Percentiles rank a stretch among this genome's conserved stretches.
These are phyloP conservation scores for Orthonychiurus folsomi DNA, from an alignment of 2,888 invertebrate genomes.

Conservation along the genomic window DNA sequence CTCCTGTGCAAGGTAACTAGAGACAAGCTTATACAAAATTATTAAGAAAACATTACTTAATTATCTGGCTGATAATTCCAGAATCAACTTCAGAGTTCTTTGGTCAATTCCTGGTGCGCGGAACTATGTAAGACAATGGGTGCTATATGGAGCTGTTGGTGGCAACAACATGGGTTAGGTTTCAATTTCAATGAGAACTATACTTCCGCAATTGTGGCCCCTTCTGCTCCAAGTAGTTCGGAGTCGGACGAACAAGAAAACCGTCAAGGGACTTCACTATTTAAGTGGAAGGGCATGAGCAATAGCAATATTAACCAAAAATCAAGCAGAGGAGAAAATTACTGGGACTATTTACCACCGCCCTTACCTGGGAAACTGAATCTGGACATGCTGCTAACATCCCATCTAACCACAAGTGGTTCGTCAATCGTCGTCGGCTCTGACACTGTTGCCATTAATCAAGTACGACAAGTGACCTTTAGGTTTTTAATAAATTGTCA, in stretches of 20 bases:
- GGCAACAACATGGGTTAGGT: conserved; percentile 11
- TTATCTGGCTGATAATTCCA: conserved; percentile 14
- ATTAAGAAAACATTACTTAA: not conserved
- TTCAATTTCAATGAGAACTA: not conserved
- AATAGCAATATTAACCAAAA: too few species aligned
- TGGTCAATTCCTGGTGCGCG: conserved; percentile 40
- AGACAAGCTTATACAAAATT: not conserved
- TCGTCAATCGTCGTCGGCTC: conserved; percentile 36
- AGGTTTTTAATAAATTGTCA: not conserved
- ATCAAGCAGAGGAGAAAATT: not conserved
- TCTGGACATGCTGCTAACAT: conserved; percentile 30
- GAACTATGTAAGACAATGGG: conserved; percentile 39
- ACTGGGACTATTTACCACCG: conserved; percentile 32
- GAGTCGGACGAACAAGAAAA: not conserved
- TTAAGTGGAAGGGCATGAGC: not conserved
- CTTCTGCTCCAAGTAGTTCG: not conserved
- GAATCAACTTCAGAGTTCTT: conserved; percentile 37
- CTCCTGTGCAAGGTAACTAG: conserved; percentile 33
- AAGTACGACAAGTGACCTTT: conserved; percentile 20
- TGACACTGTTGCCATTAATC: conserved; percentile 33
- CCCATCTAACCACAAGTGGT: conserved; percentile 35
- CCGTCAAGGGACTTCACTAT: not conserved
- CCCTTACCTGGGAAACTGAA: conserved; percentile 15
- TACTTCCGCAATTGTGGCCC: not conserved
- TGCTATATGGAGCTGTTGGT: conserved; percentile 35